A percentile compares a stretch with the other conserved stretches of the same genome.
These are phyloP conservation scores for Cremastinae sp. DNA, from an alignment of 2,888 invertebrate species.

Conservation along the genomic window DNA sequence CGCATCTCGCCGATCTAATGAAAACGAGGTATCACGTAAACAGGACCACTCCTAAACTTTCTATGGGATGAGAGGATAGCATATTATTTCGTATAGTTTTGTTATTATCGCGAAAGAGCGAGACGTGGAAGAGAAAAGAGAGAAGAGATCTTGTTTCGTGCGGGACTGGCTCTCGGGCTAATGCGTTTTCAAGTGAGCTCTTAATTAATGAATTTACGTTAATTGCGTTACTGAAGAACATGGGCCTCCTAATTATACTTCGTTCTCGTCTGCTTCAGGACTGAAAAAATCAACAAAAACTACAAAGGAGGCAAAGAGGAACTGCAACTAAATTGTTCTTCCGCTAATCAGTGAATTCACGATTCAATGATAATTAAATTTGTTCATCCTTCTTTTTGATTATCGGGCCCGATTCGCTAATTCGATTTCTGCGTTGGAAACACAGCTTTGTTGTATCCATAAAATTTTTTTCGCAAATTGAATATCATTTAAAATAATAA, in stretches of 20 bases:
- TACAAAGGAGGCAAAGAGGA: neutral
- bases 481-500: too few relatives aligned
- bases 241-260: slow-evolving; percentile 17
- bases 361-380: slow-evolving; percentile 13
- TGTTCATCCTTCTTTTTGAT: neutral
- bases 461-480: too few relatives aligned
- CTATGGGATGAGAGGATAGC: slow-evolving; percentile 29
- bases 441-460: too few relatives aligned
- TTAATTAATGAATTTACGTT: slow-evolving; percentile 53
- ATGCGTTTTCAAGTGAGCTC: slow-evolving; percentile 39
- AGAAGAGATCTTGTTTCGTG: slow-evolving; percentile 9
- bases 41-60: slow-evolving; percentile 48
- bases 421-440: too few relatives aligned
- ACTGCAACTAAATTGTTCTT: neutral
- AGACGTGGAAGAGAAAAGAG: slow-evolving; percentile 1
- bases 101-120: slow-evolving; percentile 46
- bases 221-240: slow-evolving; percentile 32
- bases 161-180: slow-evolving; percentile 37
- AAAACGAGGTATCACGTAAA: slow-evolving; percentile 17
- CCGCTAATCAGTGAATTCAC: slow-evolving; percentile 21
- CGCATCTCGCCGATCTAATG: slow-evolving; percentile 13
- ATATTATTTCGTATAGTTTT: slow-evolving; percentile 44
- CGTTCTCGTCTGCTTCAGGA: neutral
- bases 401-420: too few relatives aligned
- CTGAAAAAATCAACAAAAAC: neutral